A percentile compares a stretch with the other conserved stretches of the same genome.
Conservation (phyloP, 2,888 invertebrate genomes). For the Suillia variegata region DNA sequence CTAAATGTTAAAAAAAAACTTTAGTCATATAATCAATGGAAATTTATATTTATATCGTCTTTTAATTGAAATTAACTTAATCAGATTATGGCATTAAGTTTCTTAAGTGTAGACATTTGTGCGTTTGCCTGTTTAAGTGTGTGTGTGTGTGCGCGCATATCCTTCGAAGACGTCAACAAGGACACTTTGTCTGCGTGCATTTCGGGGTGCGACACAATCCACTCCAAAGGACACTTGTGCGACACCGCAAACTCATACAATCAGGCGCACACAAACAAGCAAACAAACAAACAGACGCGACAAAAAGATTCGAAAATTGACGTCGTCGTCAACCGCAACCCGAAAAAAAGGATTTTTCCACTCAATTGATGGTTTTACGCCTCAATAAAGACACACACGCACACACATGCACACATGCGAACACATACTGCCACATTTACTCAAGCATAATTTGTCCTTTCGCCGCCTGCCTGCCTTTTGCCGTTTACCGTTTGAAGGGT, state of each 20-base stretch:
- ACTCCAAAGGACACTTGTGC: conserved; percentile 24
- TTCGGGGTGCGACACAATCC: conserved; percentile 17
- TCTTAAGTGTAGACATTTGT: conserved; percentile 10
- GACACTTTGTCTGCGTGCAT: neutral
- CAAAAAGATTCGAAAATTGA: too few relatives aligned
- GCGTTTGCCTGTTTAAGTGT: conserved; percentile 16
- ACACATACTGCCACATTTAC: neutral
- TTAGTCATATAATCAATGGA: too few relatives aligned
- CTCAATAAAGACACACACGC: conserved; percentile 40
- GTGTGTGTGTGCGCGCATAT: conserved; percentile 5
- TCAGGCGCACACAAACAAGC: neutral
- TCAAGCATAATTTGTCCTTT: conserved; percentile 1
- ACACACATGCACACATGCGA: neutral
- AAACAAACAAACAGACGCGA: conserved; percentile 5
- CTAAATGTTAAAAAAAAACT: too few relatives aligned
- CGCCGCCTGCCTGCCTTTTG: too few relatives aligned
- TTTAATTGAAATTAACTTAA: too few relatives aligned
- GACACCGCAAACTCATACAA: conserved; percentile 1
- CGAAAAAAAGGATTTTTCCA: conserved; percentile 41
- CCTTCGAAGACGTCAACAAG: neutral
- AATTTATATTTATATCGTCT: too few relatives aligned
- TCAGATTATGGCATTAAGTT: too few relatives aligned
- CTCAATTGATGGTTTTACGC: conserved; percentile 57
- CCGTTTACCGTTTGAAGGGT: too few relatives aligned
- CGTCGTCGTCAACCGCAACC: conserved; percentile 10